These are phyloP conservation scores for Stichodactyla helianthus DNA, from an alignment of 64 coral and sea anemone species.

Conservation along the genomic window DNA sequence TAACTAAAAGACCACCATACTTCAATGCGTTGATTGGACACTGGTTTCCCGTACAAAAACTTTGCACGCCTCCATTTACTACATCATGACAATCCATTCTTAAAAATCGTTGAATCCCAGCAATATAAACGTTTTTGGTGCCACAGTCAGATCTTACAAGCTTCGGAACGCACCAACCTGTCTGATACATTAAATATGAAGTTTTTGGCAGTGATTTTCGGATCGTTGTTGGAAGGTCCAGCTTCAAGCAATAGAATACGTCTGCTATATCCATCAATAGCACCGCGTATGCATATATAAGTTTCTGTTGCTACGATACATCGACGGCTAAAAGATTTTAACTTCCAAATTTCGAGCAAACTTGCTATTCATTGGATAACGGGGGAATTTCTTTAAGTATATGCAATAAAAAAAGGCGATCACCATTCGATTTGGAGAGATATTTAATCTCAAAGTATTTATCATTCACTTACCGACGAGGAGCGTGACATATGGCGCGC, in stretches of 20 bases:
- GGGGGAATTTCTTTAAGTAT: no score
- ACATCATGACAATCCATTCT: conserved; percentile 4
- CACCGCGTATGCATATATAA: conserved; percentile 19
- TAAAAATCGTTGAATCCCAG: conserved; percentile 2
- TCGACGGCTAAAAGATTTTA: conserved; percentile 14
- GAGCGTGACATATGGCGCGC: no score
- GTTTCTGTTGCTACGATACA: no score
- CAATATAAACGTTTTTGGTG: conserved; percentile 14
- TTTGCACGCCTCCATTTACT: not conserved
- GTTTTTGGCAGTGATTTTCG: not conserved
- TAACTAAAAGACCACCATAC: conserved; percentile 38
- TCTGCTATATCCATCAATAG: conserved; percentile 22
- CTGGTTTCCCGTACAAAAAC: conserved; percentile 44
- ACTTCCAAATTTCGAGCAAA: no score
- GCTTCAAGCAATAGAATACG: conserved; percentile 6
- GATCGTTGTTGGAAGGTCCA: conserved; percentile 8
- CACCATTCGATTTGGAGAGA: no score
- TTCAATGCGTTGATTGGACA: conserved; percentile 46
- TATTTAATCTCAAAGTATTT: no score
- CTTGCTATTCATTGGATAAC: no score
- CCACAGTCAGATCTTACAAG: conserved; percentile 12
- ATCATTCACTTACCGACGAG: no score
- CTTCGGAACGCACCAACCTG: not conserved
- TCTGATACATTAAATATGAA: conserved; percentile 1
- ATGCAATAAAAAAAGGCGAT: no score